Conservation (phyloP, 2,888 invertebrate genomes). For the Lacanobia wlatinum region DNA sequence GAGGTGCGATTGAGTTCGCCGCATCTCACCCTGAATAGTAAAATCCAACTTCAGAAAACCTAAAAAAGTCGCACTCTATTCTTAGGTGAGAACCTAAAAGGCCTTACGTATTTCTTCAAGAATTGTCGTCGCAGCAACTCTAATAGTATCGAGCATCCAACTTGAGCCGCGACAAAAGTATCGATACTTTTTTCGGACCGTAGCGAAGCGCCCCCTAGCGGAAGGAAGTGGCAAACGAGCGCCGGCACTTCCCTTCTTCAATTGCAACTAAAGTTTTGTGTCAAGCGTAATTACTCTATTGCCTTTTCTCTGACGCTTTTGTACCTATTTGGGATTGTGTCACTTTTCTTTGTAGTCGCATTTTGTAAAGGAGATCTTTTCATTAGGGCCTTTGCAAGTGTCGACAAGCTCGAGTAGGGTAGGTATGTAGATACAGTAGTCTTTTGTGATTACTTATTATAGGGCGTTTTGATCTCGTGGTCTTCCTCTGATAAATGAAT, state of each 20-base stretch:
- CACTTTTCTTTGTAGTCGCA: slow-evolving; percentile 58
- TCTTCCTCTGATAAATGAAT: slow-evolving; percentile 9
- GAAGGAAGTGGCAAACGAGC: slow-evolving; percentile 75
- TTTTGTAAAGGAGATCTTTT: slow-evolving; percentile 61
- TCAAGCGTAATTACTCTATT: slow-evolving; percentile 75
- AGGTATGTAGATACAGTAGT: neutral
- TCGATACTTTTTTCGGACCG: slow-evolving; percentile 45
- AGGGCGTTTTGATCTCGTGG: slow-evolving; percentile 25
- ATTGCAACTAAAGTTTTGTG: slow-evolving; percentile 75
- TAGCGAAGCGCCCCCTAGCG: slow-evolving; percentile 54
- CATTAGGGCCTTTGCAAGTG: slow-evolving; percentile 39
- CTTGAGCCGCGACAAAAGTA: neutral
- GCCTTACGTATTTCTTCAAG: too few species aligned
- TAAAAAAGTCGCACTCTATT: too few species aligned
- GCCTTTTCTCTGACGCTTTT: slow-evolving; percentile 59
- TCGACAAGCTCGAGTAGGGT: slow-evolving; percentile 16
- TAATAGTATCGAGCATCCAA: neutral
- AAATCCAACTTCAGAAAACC: too few species aligned
- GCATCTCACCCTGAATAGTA: too few species aligned
- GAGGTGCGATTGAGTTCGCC: too few species aligned
- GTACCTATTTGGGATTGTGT: slow-evolving; percentile 59
- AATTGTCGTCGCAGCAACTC: neutral
- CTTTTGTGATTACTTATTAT: slow-evolving; percentile 25
- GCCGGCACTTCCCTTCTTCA: slow-evolving; percentile 71
- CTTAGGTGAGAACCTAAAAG: too few species aligned